phyloP scores from a whole-genome alignment of 2,113 vertebrate genomes.

The Eubucco bourcierii region DNA sequence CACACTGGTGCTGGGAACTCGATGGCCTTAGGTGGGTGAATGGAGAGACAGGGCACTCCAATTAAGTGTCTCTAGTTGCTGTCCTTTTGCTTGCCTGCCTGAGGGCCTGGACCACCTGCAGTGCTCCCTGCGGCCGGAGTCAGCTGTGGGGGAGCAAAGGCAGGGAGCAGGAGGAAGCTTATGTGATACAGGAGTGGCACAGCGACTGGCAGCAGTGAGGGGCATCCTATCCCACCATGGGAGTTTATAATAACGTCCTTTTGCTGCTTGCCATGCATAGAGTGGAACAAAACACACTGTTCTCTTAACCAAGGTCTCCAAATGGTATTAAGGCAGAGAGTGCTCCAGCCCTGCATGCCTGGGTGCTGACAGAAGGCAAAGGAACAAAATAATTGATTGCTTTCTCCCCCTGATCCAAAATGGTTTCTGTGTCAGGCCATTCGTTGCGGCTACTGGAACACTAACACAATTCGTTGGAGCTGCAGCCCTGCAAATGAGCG shows the following conservation, averaged over 20 bases:
- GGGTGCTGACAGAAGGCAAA: slow-evolving; percentile 42
- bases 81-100: neutral
- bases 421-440: slow-evolving; percentile 67
- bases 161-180: neutral
- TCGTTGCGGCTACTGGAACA: slow-evolving; percentile 66
- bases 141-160: rapidly evolving
- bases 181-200: neutral
- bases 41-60: neutral
- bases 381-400: slow-evolving; percentile 71
- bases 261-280: neutral
- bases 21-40: neutral
- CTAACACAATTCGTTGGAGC: slow-evolving; percentile 71
- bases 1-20: neutral
- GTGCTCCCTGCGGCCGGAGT: neutral
- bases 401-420: slow-evolving; percentile 62
- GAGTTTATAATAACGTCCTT: neutral
- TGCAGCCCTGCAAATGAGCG: slow-evolving; percentile 61
- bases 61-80: neutral
- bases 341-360: neutral
- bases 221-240: neutral
- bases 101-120: neutral
- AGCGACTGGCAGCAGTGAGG: neutral
- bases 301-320: neutral
- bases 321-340: neutral
- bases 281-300: neutral